Conservation (phyloP, 2,797 vertebrate genomes). For the Hippocampus kuda region DNA sequence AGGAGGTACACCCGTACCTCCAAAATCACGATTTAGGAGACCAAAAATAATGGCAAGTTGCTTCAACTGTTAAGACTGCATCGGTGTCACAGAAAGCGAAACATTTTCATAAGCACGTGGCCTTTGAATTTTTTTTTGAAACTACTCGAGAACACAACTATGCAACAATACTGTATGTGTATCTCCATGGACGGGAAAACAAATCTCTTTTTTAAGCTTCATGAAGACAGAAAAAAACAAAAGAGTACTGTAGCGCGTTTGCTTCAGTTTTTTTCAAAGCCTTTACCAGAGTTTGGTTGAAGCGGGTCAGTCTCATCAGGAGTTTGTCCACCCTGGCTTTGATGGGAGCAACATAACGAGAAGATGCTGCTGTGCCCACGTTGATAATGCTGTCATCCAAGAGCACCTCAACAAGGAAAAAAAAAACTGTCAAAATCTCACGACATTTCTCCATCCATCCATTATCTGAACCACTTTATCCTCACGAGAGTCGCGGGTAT, state of each 20-base stretch:
- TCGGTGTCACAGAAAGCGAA: too few relatives aligned
- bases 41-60: too few relatives aligned
- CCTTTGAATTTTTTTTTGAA: slow-evolving; percentile 3
- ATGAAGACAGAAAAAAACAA: neutral
- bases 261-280: neutral
- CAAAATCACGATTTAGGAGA: too few relatives aligned
- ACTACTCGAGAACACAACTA: slow-evolving; percentile 32
- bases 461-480: too few relatives aligned
- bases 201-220: neutral
- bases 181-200: neutral
- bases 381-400: slow-evolving; percentile 80
- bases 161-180: neutral
- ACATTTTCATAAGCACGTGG: neutral
- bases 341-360: slow-evolving; percentile 70
- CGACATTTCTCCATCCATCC: too few relatives aligned
- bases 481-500: too few relatives aligned
- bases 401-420: slow-evolving; percentile 60
- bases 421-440: neutral
- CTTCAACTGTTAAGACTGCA: too few relatives aligned
- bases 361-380: slow-evolving; percentile 72
- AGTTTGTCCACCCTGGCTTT: slow-evolving; percentile 71
- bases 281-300: slow-evolving; percentile 78
- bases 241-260: neutral
- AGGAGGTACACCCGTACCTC: too few relatives aligned
- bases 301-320: slow-evolving; percentile 70